phyloP scores from a whole-genome alignment of 1,140 invertebrate genomes.

The Drosophila oshimai region DNA sequence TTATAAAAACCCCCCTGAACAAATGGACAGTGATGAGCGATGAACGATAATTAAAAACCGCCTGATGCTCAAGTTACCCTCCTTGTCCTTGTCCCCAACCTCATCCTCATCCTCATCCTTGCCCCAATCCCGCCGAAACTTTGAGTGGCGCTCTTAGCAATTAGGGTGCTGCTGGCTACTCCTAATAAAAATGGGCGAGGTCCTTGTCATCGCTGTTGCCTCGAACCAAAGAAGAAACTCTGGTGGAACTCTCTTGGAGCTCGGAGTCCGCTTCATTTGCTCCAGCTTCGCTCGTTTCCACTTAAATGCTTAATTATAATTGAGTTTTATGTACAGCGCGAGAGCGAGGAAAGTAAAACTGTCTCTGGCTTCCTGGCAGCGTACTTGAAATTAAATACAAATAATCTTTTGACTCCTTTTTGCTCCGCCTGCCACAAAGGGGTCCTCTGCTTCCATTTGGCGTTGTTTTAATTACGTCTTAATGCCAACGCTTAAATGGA shows the following conservation, averaged over 20 bases:
- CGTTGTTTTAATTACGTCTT: conserved; percentile 82
- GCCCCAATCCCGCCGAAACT: conserved; percentile 46
- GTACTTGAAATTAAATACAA: conserved; percentile 77
- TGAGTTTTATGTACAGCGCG: conserved; percentile 62
- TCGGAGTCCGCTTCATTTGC: conserved; percentile 66
- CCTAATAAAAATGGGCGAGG: conserved; percentile 57
- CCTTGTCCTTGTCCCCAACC: neutral
- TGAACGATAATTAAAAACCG: conserved; percentile 72
- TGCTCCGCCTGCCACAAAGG: neutral
- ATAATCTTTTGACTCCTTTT: conserved; percentile 75
- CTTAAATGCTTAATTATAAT: conserved; percentile 81
- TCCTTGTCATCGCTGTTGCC: conserved; percentile 16
- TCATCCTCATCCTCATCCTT: no score
- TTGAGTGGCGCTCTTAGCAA: conserved; percentile 57
- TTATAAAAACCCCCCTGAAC: conserved; percentile 21
- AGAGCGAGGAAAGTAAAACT: conserved; percentile 30
- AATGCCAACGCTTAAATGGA: conserved; percentile 67
- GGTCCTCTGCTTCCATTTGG: conserved; percentile 36
- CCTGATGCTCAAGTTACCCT: conserved; percentile 2
- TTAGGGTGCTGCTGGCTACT: conserved; percentile 58
- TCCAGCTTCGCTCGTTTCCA: conserved; percentile 61
- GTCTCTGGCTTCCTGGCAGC: conserved; percentile 52
- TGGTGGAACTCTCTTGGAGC: neutral
- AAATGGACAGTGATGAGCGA: conserved; percentile 37
- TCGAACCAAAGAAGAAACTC: neutral